Base-by-base conservation (phyloP, 1,140 invertebrate genomes). In the Megathymus violae region DNA sequence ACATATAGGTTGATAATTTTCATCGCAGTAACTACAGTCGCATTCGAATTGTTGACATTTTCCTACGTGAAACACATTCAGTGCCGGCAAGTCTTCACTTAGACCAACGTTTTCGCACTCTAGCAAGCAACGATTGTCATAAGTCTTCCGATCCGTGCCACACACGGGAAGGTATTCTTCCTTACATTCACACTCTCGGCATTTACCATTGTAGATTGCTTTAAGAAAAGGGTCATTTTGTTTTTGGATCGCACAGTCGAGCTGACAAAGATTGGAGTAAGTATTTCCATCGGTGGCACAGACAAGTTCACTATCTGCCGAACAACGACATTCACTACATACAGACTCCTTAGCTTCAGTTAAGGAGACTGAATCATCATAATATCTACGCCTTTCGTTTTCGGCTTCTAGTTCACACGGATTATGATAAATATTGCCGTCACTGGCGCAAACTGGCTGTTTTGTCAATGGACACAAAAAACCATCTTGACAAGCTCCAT, bases 131-230 rank as follows among this genome's bases (percentile, higher is more conserved):
- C 50, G 27, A 48, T 64, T 77, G 3, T 22, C 9, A 40, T 77
- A 77, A 1, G 69, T 76, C n/a, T 17, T 64, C 0, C 58, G 44
- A 43, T 80, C 67, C 0, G 67, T 72, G 1, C 94, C 95, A 74
- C 95, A 96, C n/a, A 96, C 92, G 9, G 95, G 95, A 77, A 92
- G 92, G 59, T 93, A 94, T 52, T 94, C 88, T 0, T 80, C 63
- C 1, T 93, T 47, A 13, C 77, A 76, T 48, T 56, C 58, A 27
- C 72, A 75, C n/a, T 34, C 14, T 3, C 59, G 27, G 43, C 77
- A 79, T 36, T 54, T 25, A 0, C 70, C 70, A 19, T 54, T 59
- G 5, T 52, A 62, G 7, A 63, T 36, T 0, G 54, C 38, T 9
- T 47, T 58, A 11, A 72, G 50, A 34, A 43, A 4, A 4, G 64